Percentiles rank a stretch among this genome's conserved stretches.
Evolutionary conservation across 1,140 invertebrate genomes (phyloP).

Genomic region (Anagrus nilaparvatae): DNA sequence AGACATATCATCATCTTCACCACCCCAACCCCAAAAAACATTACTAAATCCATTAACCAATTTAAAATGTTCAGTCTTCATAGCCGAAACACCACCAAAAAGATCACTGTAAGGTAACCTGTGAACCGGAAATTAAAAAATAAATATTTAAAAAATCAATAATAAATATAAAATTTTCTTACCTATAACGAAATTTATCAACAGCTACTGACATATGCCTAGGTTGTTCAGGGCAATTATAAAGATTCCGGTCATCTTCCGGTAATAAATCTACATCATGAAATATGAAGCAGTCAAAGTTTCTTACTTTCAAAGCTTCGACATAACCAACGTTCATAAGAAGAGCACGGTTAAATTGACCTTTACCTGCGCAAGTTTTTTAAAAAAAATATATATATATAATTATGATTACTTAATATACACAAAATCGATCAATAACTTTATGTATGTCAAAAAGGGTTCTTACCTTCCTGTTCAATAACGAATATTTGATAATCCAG

Average conservation of each 20-base stretch:
- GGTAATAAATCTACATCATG: conserved; percentile 93
- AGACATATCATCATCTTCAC: conserved; percentile 88
- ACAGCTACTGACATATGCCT: conserved; percentile 92
- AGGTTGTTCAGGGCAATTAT: conserved; percentile 82
- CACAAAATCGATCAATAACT: too few relatives aligned
- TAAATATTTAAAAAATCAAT: conserved; percentile 1
- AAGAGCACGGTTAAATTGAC: conserved; percentile 82
- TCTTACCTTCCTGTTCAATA: conserved; percentile 75
- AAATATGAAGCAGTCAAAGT: conserved; percentile 88
- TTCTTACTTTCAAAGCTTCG: conserved; percentile 66
- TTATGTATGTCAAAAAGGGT: background rate
- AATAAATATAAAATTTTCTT: conserved; percentile 4
- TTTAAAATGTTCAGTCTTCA: conserved; percentile 70
- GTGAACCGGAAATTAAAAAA: background rate
- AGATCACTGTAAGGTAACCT: conserved; percentile 82
- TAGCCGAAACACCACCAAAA: conserved; percentile 82
- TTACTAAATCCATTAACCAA: conserved; percentile 86
- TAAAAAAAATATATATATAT: background rate
- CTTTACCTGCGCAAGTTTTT: conserved; percentile 39
- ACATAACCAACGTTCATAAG: conserved; percentile 92
- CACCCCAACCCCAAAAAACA: conserved; percentile 88
- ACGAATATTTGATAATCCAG: conserved; percentile 90
- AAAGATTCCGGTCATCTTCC: conserved; percentile 84
- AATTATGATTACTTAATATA: too few relatives aligned
- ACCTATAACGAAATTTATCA: conserved; percentile 82